Base-by-base conservation (phyloP, 2,888 invertebrate species). In the Platerodrilus igneus region DNA sequence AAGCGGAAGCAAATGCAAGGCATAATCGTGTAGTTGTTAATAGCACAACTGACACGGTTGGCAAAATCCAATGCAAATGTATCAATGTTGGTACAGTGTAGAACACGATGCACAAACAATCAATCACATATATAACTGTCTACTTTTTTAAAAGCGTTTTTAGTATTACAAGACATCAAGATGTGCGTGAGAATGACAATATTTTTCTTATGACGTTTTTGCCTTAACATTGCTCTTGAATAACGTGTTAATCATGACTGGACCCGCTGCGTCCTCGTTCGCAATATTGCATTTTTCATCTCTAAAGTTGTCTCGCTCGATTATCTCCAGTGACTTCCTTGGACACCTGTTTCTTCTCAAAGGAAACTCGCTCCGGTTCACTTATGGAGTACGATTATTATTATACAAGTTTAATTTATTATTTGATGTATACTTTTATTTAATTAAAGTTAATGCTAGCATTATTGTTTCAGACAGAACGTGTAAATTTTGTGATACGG, bases 111-210 rank as follows among this genome's bases (percentile, higher is more conserved):
- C 40, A 40, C 16, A 37, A 27, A 40, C 44, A 39, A 44, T 44
- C 39, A 44, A 44, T 44, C 44, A 44, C 33, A 33, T 14, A 27
- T 40, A 40, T 40, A 40, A 40, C 20, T 37, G 44, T 40, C 44
- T 27, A 26, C 39, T 41, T 45, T 45, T 45, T 43, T 23, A 35
- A 38, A 38, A 30, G 34, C 21, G 29, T 43, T 37, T 41, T 44
- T 32, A 34, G 37, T 21, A 48, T 46, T 37, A n/a, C n/a, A 48
- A 48, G 45, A 46, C 41, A 48, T 51, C 49, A 49, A 41, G 43
- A 41, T 35, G 50, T 44, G 49, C 52, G 52, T 51, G 52, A n/a
- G n/a, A n/a, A n/a, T n/a, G n/a, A 50, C 52, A 51, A 49, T 52
- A 52, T 52, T 51, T 48, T 47, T 45, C 46, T 48, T 42, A 51